These are phyloP conservation scores for Chrysotoxum bicinctum DNA, from an alignment of 2,888 invertebrate species.

Conservation along the genomic window DNA sequence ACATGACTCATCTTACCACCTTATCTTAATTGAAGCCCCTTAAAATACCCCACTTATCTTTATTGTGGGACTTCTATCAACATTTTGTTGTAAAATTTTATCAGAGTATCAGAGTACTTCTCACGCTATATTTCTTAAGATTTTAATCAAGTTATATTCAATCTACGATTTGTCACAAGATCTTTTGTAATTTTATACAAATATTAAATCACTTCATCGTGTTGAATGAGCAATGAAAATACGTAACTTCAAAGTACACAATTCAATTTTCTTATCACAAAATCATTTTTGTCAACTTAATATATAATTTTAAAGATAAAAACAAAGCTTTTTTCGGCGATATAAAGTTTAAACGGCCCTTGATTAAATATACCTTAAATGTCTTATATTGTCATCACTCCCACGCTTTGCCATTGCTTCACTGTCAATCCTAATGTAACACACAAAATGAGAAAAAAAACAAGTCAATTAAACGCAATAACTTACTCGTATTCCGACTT, in stretches of 20 bases:
- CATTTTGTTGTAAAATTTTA: too few species aligned
- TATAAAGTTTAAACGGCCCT: neutral
- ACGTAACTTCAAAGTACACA: neutral
- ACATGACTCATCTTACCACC: neutral
- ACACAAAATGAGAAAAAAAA: neutral
- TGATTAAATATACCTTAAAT: neutral
- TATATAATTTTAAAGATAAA: neutral
- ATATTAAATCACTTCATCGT: neutral
- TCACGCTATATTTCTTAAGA: too few species aligned
- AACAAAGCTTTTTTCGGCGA: neutral
- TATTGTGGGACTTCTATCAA: neutral
- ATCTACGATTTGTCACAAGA: neutral
- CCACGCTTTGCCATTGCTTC: conserved; percentile 12
- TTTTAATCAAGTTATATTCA: neutral
- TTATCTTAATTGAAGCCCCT: neutral
- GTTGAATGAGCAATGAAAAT: neutral
- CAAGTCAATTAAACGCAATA: conserved; percentile 23
- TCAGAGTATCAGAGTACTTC: too few species aligned
- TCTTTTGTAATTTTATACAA: neutral
- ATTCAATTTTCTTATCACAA: neutral
- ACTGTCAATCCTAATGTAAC: conserved; percentile 1
- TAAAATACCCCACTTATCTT: neutral
- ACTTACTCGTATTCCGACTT: neutral
- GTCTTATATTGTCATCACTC: conserved; percentile 2
- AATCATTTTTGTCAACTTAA: neutral